Evolutionary conservation across 2,888 invertebrate species (phyloP), one percentile per base, ranked within the genome.

Genomic region (Hylaea fasciaria): DNA sequence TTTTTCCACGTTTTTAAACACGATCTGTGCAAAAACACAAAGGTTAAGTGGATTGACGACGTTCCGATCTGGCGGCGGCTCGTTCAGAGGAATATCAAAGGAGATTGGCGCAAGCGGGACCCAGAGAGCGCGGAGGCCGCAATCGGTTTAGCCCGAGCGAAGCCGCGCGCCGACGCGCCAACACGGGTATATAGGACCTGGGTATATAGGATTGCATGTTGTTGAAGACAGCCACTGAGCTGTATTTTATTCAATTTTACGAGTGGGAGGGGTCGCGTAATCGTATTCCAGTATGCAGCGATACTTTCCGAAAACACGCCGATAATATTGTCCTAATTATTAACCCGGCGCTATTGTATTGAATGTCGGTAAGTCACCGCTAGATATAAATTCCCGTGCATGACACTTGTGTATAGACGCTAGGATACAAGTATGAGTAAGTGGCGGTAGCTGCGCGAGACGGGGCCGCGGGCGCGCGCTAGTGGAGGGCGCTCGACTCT

Each of bases 21-120:
- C 51, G 52, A 49, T 51, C 52, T 40, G 50, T 51, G 45, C 49
- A 43, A 47, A 50, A 62, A 63, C 49, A 60, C 55, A 58, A 61
- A 66, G 64, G 61, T 64, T 64, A 54, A 52, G 48, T 56, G 61
- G 60, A 59, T 59, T 32, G 32, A 47, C 52, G 47, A 58, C 47
- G 40, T 48, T 54, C 54, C 49, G 48, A 48, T 53, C 22, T 37
- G 49, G 46, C 32, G 48, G 17, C 35, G 41, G 48, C 45, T 13
- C 37, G 53, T 45, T 28, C 45, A 45, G 37, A 13, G 13, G 29
- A 22, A 44, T 37, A 56, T 39, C 50, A 35, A 43, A 14, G 28
- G 37, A 43, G 43, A 37, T 47, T 13, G 43, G 44, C 35, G 32
- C 40, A 13, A 28, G 16, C 7, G 13, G 7, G 9, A 12, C n/a